Conservation (phyloP, 92 coral and sea anemone genomes). For the Siderastrea siderea region DNA sequence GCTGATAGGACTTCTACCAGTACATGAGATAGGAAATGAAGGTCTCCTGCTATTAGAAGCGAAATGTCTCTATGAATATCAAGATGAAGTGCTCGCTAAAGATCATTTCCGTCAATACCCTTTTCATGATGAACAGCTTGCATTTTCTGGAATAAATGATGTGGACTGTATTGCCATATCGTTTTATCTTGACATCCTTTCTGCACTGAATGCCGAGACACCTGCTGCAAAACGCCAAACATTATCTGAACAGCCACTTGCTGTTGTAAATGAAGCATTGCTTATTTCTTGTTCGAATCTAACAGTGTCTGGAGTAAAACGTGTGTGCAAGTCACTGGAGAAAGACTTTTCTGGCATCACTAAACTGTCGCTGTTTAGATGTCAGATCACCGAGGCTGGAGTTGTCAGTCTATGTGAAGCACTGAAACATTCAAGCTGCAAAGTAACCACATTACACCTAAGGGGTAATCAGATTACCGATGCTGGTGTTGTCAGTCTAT, state of each 20-base stretch:
- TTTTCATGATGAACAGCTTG: background rate
- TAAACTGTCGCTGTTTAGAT: background rate
- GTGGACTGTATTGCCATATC: conserved; percentile 18
- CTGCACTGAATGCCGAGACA: background rate
- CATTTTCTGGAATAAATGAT: background rate
- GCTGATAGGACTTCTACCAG: background rate
- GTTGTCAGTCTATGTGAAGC: background rate
- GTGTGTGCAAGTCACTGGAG: background rate
- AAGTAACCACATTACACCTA: background rate
- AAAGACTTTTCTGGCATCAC: background rate
- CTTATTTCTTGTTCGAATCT: background rate
- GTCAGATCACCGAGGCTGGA: background rate
- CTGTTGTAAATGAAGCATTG: background rate
- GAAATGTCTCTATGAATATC: conserved; percentile 6
- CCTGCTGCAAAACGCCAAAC: background rate
- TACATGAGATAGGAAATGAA: too few species aligned
- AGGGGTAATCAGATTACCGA: too few species aligned
- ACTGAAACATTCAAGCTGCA: background rate
- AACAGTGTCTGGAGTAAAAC: conserved; percentile 3
- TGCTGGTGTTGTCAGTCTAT: too few species aligned
- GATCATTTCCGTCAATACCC: background rate
- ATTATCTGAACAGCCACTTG: background rate
- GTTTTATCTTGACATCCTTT: background rate
- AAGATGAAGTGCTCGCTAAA: background rate
- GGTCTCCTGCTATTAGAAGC: background rate